Base-by-base conservation (phyloP, 2,113 vertebrate genomes). In the Prinia subflava region DNA sequence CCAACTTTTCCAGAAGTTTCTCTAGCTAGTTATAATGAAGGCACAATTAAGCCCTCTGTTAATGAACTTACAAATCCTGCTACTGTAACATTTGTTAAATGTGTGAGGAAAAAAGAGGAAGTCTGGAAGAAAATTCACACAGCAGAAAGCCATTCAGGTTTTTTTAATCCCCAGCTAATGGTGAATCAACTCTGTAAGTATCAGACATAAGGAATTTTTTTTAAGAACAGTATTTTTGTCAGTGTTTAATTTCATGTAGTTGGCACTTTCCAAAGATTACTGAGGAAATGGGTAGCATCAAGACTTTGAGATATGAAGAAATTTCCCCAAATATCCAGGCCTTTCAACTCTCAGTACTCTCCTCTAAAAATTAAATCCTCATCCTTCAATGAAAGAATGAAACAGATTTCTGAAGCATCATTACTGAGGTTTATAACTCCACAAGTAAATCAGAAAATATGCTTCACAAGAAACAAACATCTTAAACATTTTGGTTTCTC, bases 61-160 rank as follows among this genome's bases (percentile, higher is more conserved):
- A 92, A 83, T 70, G 62, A 90, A 87, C 20, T 86, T 76, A 41
- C 6, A 77, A 70, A 90, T 88, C 52, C 47, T 74, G 7, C 21
- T 88, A 74, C 35, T 70, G 39, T 70, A 95, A 83, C 59, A 89
- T 93, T 86, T 83, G 12, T 83, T 86, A 89, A 94, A 88, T 74
- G 33, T 86, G 59, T 74, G 63, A 95, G 46, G 76, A 55, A 71
- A 90, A n/a, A 83, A 80, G 74, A 87, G 53, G 82, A 90, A 88
- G 44, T 22, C 11, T 89, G 64, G 52, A 83, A 93, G 30, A 93
- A 93, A 88, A 85, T 30, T 77, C 50, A 46, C 7, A 9, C 50
- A 80, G 52, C 31, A 83, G 64, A 93, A 92, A 96, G 25, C 27
- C 55, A 84, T 65, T 93, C 41, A 27, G 9, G 2, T 13, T 92